phyloP scores from a whole-genome alignment of 2,797 vertebrate genomes.

The Graptemys geographica region DNA sequence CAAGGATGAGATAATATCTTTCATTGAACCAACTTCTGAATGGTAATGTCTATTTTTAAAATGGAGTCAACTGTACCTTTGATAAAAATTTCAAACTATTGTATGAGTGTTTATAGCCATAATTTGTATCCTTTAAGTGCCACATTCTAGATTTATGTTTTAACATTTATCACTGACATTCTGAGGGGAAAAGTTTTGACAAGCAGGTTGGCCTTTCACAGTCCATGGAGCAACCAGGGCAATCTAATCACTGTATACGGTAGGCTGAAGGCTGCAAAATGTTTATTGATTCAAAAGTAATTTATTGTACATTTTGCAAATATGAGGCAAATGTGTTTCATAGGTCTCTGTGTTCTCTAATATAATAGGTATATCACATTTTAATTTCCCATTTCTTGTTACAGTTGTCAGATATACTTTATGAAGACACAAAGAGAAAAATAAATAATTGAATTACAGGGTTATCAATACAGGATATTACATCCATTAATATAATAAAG shows the following conservation, averaged over 20 bases:
- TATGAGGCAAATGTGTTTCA: neutral
- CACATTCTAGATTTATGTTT: neutral
- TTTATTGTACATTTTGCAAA: neutral
- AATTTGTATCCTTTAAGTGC: neutral
- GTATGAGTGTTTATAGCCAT: neutral
- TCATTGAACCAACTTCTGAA: neutral
- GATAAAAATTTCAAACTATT: neutral
- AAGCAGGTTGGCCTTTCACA: slow-evolving; percentile 12
- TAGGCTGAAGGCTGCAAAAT: neutral
- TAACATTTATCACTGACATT: neutral
- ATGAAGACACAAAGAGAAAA: neutral
- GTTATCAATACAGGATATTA: neutral
- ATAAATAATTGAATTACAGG: neutral
- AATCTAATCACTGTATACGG: neutral
- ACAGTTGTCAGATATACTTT: neutral
- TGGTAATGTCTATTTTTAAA: neutral
- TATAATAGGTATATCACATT: neutral
- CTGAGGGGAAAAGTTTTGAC: neutral
- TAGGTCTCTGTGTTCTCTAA: neutral
- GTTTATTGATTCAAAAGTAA: neutral
- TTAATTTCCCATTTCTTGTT: slow-evolving; percentile 16
- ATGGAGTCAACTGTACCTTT: neutral
- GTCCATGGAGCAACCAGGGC: neutral
- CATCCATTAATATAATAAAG: neutral
- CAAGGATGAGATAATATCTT: neutral